Evolutionary conservation across 1,140 invertebrate species (phyloP).

Genomic region (Danaus melanippus): DNA sequence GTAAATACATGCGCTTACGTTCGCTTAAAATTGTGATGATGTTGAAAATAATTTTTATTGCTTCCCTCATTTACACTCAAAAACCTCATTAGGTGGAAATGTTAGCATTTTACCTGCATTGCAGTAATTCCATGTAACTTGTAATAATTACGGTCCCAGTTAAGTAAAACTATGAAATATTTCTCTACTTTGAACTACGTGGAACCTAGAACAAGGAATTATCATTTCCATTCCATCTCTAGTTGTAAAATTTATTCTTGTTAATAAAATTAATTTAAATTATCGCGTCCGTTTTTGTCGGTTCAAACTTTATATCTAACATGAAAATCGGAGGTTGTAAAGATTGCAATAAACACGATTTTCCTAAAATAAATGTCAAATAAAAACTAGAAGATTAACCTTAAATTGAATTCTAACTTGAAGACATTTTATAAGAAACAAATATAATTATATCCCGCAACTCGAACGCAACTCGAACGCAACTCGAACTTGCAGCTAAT

Average conservation of each 20-base stretch:
- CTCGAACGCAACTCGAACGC: slow-evolving; percentile 4
- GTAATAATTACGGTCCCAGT: slow-evolving; percentile 15
- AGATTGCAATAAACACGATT: no score
- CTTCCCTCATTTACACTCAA: slow-evolving; percentile 17
- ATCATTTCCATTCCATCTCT: no score
- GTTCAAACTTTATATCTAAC: no score
- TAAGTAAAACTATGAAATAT: no score
- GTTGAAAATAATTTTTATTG: slow-evolving; percentile 19
- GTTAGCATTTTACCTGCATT: slow-evolving; percentile 16
- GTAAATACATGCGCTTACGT: slow-evolving; percentile 12
- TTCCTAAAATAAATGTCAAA: neutral
- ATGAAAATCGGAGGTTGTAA: no score
- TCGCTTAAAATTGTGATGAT: slow-evolving; percentile 19
- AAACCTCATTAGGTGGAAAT: slow-evolving; percentile 21
- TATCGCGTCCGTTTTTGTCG: no score
- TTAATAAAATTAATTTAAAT: no score
- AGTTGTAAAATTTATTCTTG: no score
- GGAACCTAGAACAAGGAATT: no score
- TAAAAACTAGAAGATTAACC: neutral
- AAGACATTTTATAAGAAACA: neutral
- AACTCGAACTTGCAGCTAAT: slow-evolving; percentile 5
- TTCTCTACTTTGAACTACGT: no score
- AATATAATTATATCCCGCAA: slow-evolving; percentile 7
- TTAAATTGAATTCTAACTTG: neutral
- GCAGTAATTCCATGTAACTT: slow-evolving; percentile 20